Percentiles rank a stretch among this genome's conserved stretches.
Evolutionary conservation across 1,140 invertebrate genomes (phyloP).

Genomic region (Drosophila kohkoa): DNA sequence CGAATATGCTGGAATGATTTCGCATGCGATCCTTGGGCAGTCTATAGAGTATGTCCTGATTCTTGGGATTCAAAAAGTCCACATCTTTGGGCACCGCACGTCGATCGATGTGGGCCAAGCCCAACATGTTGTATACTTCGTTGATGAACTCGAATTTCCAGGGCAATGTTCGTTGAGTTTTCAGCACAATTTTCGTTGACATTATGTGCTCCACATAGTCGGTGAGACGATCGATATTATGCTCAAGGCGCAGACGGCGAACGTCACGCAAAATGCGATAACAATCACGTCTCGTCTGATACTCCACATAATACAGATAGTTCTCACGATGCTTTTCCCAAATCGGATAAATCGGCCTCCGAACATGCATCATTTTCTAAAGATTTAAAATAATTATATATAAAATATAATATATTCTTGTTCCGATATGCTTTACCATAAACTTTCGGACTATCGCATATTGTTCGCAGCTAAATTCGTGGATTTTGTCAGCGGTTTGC

Average conservation of each 20-base stretch:
- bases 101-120: constrained; percentile 57
- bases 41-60: constrained; percentile 39
- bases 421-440: constrained; percentile 35
- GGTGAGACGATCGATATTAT: constrained; percentile 44
- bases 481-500: constrained; percentile 32
- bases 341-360: constrained; percentile 64
- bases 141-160: constrained; percentile 79
- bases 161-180: constrained; percentile 70
- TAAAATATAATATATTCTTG: too few species aligned
- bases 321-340: constrained; percentile 34
- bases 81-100: constrained; percentile 47
- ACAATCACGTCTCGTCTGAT: constrained; percentile 71
- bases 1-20: constrained; percentile 2
- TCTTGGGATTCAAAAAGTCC: constrained; percentile 39
- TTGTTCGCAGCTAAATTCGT: constrained; percentile 29
- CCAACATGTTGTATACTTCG: constrained; percentile 74
- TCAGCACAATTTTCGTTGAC: constrained; percentile 54
- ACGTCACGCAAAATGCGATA: constrained; percentile 56
- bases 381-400: too few species aligned
- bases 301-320: constrained; percentile 51
- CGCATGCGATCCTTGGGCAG: constrained; percentile 33
- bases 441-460: constrained; percentile 52
- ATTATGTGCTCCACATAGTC: constrained; percentile 69
- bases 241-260: constrained; percentile 13
- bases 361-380: constrained; percentile 77